phyloP scores from a whole-genome alignment of 2,797 vertebrate species.

The Pipistrellus pipistrellus region DNA sequence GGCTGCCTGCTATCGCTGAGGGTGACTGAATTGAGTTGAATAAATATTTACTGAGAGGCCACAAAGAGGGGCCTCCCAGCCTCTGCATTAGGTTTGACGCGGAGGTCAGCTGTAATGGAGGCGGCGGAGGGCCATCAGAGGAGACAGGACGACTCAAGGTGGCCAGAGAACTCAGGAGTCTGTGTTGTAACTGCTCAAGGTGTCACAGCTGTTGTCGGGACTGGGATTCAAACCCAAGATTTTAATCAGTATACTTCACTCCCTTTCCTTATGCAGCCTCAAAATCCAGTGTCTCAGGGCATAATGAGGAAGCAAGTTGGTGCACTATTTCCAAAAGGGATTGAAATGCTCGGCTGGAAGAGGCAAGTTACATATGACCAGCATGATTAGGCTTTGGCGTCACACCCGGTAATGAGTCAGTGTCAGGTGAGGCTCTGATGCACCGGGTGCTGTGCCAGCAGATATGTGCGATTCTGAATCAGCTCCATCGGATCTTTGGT shows the following conservation, averaged over 20 bases:
- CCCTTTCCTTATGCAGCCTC: not conserved
- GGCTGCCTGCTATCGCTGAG: slow-evolving; percentile 31
- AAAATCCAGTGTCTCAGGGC: not conserved
- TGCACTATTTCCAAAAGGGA: not conserved
- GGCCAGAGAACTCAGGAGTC: not conserved
- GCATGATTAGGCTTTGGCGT: not conserved
- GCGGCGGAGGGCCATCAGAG: not conserved
- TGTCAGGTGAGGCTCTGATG: slow-evolving; percentile 21
- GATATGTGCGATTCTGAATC: not conserved
- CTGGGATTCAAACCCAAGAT: not conserved
- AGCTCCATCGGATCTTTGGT: not conserved
- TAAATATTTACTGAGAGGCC: slow-evolving; percentile 43
- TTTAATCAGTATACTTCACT: not conserved
- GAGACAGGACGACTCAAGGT: not conserved
- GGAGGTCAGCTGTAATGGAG: not conserved
- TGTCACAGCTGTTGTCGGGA: not conserved
- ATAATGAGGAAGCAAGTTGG: not conserved
- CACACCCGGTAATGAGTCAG: slow-evolving; percentile 47
- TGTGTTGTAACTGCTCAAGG: not conserved
- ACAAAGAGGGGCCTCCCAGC: not conserved
- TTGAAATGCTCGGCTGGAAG: slow-evolving; percentile 26
- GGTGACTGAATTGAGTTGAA: not conserved
- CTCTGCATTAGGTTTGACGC: not conserved
- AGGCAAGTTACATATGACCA: not conserved
- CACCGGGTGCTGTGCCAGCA: not conserved